Evolutionary conservation across 2,797 vertebrate species (phyloP).

Genomic region (Thamnophis elegans): DNA sequence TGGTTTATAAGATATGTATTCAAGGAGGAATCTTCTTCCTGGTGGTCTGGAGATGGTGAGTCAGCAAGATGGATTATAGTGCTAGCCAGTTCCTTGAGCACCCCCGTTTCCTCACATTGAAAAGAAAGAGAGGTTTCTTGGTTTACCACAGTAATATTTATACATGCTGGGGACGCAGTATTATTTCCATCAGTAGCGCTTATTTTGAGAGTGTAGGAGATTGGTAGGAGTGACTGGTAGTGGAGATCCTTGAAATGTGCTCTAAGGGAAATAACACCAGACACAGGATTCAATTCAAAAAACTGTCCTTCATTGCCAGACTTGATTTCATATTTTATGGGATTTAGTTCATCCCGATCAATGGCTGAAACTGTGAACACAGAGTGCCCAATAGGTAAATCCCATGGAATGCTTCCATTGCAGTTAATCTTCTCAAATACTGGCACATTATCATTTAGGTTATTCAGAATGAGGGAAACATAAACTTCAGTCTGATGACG

Average conservation of each 20-base stretch:
- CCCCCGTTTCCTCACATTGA: conserved; percentile 85
- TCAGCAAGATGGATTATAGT: conserved; percentile 87
- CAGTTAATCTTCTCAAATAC: conserved; percentile 90
- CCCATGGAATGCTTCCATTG: conserved; percentile 80
- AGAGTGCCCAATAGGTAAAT: conserved; percentile 75
- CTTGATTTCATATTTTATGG: conserved; percentile 82
- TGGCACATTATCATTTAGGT: conserved; percentile 91
- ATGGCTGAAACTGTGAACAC: conserved; percentile 85
- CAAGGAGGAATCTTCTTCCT: conserved; percentile 83
- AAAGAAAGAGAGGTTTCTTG: conserved; percentile 71
- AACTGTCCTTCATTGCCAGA: conserved; percentile 87
- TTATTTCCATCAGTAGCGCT: conserved; percentile 88
- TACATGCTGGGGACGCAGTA: conserved; percentile 77
- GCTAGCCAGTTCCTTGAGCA: conserved; percentile 82
- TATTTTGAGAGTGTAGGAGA: conserved; percentile 80
- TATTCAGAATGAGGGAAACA: conserved; percentile 86
- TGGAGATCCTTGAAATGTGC: conserved; percentile 71
- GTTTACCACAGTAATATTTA: conserved; percentile 82
- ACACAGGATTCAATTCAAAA: conserved; percentile 84
- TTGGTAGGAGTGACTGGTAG: conserved; percentile 39
- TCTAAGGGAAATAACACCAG: conserved; percentile 81
- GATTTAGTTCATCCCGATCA: conserved; percentile 91
- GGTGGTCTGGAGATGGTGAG: conserved; percentile 75
- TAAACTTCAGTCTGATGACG: conserved; percentile 84
- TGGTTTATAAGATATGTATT: conserved; percentile 85